Base-by-base conservation (phyloP, 92 coral and sea anemone species). In the Blastomussa wellsi region DNA sequence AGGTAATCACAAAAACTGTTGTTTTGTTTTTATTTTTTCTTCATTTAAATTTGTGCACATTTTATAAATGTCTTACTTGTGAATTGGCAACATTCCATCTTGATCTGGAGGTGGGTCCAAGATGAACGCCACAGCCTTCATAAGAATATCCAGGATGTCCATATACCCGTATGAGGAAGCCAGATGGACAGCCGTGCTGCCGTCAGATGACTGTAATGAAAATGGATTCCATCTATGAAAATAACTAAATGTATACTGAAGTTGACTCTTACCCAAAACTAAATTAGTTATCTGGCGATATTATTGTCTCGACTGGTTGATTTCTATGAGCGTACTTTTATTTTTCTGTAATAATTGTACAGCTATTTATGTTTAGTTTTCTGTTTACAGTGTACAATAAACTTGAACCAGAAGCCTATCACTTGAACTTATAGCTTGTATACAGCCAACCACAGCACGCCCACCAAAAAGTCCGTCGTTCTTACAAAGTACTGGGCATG, bases 151-250 rank as follows among this genome's bases (percentile, higher is more conserved):
- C 66, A 94, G 92, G 39, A 94, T 94, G 81, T 94, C 98, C 94
- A 94, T 94, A 92, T 94, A 94, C 72, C 98, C 98, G 82, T 94
- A 94, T 26, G 98, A 94, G 32, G 95, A 94, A n/a, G 98, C 98
- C 70, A 94, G 75, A 39, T 94, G 98, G 28, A 94, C 95, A 1
- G 98, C 92, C 0, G 98, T 94, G 76, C 98, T 90, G 8, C 95
- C 95, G 64, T 94, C 98, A 52, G 94, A 89, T 38, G 90, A 76
- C 98, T 83, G 53, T 1, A 62, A 62, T 26, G 68, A 26, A 62
- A 33, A 62, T 12, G 68, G 15, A 62, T 15, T 62, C 17, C 1
- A 62, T 62, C 7, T 22, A 11, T 59, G 49, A 44, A 44, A 44
- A 6, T 3, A 3, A 8, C 49, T 44, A 8, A 44, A 44, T 3